These are phyloP conservation scores for Benthosema pterotum DNA, from an alignment of 2,797 vertebrate species.

Conservation along the genomic window DNA sequence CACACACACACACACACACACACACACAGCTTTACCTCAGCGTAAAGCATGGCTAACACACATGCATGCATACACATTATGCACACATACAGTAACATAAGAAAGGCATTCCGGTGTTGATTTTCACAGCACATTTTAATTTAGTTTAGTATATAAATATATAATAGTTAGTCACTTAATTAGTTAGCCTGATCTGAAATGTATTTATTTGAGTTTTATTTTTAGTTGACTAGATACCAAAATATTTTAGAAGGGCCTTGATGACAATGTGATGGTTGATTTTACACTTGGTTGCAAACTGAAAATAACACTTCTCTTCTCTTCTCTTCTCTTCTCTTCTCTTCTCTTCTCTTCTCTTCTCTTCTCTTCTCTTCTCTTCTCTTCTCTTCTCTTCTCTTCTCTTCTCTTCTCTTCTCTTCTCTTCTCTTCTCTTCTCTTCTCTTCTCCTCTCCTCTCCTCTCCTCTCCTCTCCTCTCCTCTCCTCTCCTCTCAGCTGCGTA, in stretches of 20 bases:
- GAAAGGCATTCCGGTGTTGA: neutral
- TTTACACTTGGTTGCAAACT: too few relatives aligned
- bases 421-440: neutral
- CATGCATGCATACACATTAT: conserved; percentile 24
- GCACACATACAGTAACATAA: too few relatives aligned
- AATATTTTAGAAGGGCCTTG: too few relatives aligned
- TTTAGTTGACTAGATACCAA: too few relatives aligned
- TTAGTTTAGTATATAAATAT: too few relatives aligned
- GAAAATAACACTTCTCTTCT: too few relatives aligned
- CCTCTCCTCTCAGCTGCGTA: conserved; percentile 84
- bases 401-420: conserved; percentile 9
- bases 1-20: neutral
- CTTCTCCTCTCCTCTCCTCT: neutral
- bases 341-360: neutral
- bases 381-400: neutral
- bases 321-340: neutral
- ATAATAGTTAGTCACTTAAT: too few relatives aligned
- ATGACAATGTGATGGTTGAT: too few relatives aligned
- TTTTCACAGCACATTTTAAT: too few relatives aligned
- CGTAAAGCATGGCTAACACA: conserved; percentile 69
- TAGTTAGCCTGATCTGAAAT: too few relatives aligned
- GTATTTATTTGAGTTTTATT: too few relatives aligned
- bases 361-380: neutral
- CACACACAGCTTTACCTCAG: conserved; percentile 81
- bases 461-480: neutral